Evolutionary conservation across 2,797 vertebrate genomes (phyloP), one percentile per base, ranked within the genome.

Genomic region (Natrix natrix): DNA sequence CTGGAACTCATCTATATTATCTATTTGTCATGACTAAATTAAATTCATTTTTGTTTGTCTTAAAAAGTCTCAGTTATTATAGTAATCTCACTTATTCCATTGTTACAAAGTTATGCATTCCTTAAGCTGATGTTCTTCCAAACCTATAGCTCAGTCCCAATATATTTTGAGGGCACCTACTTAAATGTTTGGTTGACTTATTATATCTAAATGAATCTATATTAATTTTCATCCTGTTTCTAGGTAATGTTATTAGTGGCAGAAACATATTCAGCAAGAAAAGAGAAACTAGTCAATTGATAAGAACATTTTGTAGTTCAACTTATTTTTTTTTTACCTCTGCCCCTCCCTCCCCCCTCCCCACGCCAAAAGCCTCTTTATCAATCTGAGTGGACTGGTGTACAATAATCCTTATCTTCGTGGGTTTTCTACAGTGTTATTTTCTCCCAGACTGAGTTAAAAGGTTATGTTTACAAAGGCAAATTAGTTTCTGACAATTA

Each of bases 21-120:
- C 86, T 59, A 66, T 60, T 93, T 88, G 78, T 43, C 28, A 61
- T 55, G 8, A 57, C 14, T n/a, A 6, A 54, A n/a, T 92, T 56
- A 92, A 66, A 61, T 48, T 26, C 59, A 61, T 48, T 91, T 55
- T 10, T 90, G 89, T 94, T 93, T 48, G 56, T 90, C 26, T 94
- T 91, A 92, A 94, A 94, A 43, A 92, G 92, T 92, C 89, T 59
- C 32, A 88, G 60, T 28, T 10, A 17, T 20, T 37, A 32, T 37
- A 93, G 63, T 90, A 93, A 28, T 91, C 94, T 88, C 63, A 66
- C 28, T 14, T n/a, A 66, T 28, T 32, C 63, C 48, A 88, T 11
- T 90, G 90, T 69, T 93, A 95, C 14, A 69, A 69, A 69, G n/a
- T n/a, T 32, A 66, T 66, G 5, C 63, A 66, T n/a, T 66, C n/a